phyloP scores from a whole-genome alignment of 2,797 vertebrate species.

The Trichosurus vulpecula region DNA sequence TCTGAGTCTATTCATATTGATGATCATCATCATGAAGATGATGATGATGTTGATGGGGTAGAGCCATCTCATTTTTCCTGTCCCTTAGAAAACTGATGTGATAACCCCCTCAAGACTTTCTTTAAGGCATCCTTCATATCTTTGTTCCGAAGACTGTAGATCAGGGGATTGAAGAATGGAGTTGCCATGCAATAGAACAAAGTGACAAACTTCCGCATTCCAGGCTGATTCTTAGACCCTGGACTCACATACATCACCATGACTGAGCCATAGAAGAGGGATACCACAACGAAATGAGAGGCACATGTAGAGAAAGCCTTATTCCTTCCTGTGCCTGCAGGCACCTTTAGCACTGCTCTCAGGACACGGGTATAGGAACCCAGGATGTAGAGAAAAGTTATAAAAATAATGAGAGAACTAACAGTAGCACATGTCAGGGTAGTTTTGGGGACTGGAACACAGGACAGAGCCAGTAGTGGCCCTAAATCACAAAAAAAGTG shows the following conservation, averaged over 20 bases:
- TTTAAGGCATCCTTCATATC: slow-evolving; percentile 51
- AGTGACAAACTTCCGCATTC: slow-evolving; percentile 56
- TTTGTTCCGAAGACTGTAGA: slow-evolving; percentile 48
- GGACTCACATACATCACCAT: slow-evolving; percentile 62
- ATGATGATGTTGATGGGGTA: background rate
- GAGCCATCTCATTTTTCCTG: slow-evolving; percentile 7
- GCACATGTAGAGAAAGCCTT: slow-evolving; percentile 62
- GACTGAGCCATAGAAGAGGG: slow-evolving; percentile 65
- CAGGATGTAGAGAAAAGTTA: slow-evolving; percentile 42
- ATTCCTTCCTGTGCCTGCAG: slow-evolving; percentile 48
- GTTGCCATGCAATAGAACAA: slow-evolving; percentile 45
- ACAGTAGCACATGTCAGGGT: slow-evolving; percentile 18
- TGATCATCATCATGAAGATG: background rate
- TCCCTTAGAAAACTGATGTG: slow-evolving; percentile 28
- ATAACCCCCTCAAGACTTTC: slow-evolving; percentile 2
- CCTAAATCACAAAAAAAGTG: slow-evolving; percentile 69
- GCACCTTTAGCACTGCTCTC: slow-evolving; percentile 37
- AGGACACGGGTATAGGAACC: slow-evolving; percentile 57
- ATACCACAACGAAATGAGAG: slow-evolving; percentile 67
- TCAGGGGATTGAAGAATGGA: slow-evolving; percentile 48
- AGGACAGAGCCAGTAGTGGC: slow-evolving; percentile 55
- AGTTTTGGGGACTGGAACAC: slow-evolving; percentile 31
- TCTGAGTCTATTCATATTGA: background rate
- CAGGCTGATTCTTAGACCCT: slow-evolving; percentile 36
- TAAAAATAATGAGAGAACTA: slow-evolving; percentile 34